These are phyloP conservation scores for Paguma larvata DNA, from an alignment of 2,797 vertebrate species.

Conservation along the genomic window DNA sequence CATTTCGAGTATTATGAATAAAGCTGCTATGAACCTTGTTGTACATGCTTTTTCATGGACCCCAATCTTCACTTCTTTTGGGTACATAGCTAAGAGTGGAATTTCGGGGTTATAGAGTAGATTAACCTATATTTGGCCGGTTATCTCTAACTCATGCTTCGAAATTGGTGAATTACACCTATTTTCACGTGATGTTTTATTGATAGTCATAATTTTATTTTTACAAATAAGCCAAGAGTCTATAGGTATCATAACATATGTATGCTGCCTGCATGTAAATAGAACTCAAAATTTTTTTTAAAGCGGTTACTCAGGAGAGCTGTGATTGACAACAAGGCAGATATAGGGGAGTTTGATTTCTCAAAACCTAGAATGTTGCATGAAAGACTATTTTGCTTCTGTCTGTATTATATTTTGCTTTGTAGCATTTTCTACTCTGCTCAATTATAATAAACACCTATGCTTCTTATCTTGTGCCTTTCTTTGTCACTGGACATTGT, in stretches of 20 bases:
- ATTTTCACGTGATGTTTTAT: neutral
- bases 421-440: neutral
- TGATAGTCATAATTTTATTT: slow-evolving; percentile 16
- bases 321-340: neutral
- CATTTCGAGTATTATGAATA: neutral
- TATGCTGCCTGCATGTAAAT: neutral
- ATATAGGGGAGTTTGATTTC: neutral
- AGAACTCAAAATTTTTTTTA: neutral
- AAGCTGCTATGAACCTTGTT: neutral
- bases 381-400: neutral
- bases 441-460: neutral
- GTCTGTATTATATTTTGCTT: neutral
- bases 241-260: neutral
- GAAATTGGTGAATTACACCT: neutral
- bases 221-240: neutral
- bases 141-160: neutral
- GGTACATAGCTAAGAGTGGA: neutral
- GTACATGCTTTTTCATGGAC: neutral
- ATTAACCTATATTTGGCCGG: neutral
- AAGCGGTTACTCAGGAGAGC: neutral
- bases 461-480: neutral
- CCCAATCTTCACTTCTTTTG: neutral
- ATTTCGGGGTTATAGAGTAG: neutral
- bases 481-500: neutral
- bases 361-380: neutral